These are phyloP conservation scores for Neuroterus valhalla DNA, from an alignment of 1,140 invertebrate species.

Conservation along the genomic window DNA sequence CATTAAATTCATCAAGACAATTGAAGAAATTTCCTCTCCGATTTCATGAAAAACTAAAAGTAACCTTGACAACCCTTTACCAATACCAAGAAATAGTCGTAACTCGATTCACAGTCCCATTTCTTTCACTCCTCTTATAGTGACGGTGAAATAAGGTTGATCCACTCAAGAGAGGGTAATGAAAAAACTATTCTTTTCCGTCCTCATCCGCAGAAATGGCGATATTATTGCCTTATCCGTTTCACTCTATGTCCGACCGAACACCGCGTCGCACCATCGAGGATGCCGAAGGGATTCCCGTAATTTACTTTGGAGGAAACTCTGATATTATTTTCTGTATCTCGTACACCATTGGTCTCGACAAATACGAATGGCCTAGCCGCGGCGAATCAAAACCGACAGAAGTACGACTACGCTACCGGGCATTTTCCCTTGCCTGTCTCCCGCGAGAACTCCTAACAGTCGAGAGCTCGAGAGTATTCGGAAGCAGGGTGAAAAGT, in stretches of 20 bases:
- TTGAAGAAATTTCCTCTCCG: not conserved
- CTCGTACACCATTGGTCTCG: constrained; percentile 51
- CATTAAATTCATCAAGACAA: constrained; percentile 4
- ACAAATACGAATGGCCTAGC: constrained; percentile 49
- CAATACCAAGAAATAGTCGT: constrained; percentile 39
- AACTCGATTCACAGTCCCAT: constrained; percentile 51
- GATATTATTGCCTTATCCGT: constrained; percentile 73
- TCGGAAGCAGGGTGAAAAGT: constrained; percentile 12
- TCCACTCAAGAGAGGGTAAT: constrained; percentile 55
- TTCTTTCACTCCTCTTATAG: constrained; percentile 48
- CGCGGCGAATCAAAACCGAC: not conserved
- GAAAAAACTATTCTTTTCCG: constrained; percentile 57
- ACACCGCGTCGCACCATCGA: constrained; percentile 57
- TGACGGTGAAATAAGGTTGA: constrained; percentile 46
- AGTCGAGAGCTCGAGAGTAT: constrained; percentile 11
- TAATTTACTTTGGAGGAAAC: constrained; percentile 66
- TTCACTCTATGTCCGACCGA: constrained; percentile 55
- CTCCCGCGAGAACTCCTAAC: constrained; percentile 21
- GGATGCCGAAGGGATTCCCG: constrained; percentile 60
- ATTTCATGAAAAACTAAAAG: constrained; percentile 19
- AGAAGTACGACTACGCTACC: not conserved
- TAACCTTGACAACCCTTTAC: not conserved
- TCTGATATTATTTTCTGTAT: constrained; percentile 70
- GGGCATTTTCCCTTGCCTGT: constrained; percentile 13
- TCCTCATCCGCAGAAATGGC: constrained; percentile 59